Evolutionary conservation across 2,113 vertebrate species (phyloP), one percentile per base, ranked within the genome.

Genomic region (Myotis yumanensis): DNA sequence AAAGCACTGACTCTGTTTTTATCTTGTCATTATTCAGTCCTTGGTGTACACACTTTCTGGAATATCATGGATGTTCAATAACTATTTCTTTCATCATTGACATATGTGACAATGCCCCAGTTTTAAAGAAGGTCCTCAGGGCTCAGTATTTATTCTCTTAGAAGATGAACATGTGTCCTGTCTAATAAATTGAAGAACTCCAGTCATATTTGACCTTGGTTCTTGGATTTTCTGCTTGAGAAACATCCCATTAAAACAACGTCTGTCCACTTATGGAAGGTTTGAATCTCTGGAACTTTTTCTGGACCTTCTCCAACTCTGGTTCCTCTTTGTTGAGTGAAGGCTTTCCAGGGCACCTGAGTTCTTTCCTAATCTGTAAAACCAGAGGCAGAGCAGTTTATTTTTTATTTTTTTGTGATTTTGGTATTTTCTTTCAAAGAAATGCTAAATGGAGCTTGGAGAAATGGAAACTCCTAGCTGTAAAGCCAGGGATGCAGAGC

Each of bases 141-240:
- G 23, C 54, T 88, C 83, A 82, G 46, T n/a, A 32, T 94, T 96
- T 43, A 32, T 94, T 96, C 48, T 84, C 51, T 95, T 86, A 48
- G 16, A 89, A 52, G 37, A 30, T 82, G 43, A 92, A 57, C 18
- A 17, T 46, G 92, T 88, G 22, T 76, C 16, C n/a, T 89, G 0
- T 79, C 8, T 76, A 69, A 76, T 54, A 81, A 69, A 59, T 69
- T 72, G 83, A 73, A 90, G 84, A 85, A 80, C 40, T 89, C 59
- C 73, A 82, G 7, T 88, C n/a, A 75, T 54, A 59, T 84, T 68
- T 92, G 80, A 90, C 7, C 9, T 48, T 52, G 54, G 17, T 48
- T 89, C 35, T 88, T 69, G 22, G 23, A 87, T 83, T 84, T 90
- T 85, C 35, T 80, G 15, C 10, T 89, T 93, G 35, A 91, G 81